phyloP scores from a whole-genome alignment of 30 jellyfish, hydroid and myxozoan species.

The Pseudorhiza aurosa region DNA sequence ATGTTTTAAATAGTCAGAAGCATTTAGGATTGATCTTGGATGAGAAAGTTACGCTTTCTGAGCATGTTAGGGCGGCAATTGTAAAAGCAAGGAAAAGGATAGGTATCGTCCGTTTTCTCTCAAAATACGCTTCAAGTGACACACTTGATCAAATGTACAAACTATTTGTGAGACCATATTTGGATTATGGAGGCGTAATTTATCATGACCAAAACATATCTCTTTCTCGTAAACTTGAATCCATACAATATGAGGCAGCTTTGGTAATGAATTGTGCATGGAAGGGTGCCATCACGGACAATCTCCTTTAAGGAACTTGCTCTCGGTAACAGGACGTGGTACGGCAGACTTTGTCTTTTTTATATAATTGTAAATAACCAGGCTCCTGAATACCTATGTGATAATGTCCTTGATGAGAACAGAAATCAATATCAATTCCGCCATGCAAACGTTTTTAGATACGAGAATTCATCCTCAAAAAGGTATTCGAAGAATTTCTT shows the following conservation, averaged over 20 bases:
- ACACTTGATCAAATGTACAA: too few relatives aligned
- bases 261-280: slow-evolving; percentile 13
- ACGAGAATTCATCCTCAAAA: neutral
- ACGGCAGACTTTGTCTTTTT: slow-evolving; percentile 7
- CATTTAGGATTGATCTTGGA: too few relatives aligned
- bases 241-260: slow-evolving; percentile 12
- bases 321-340: slow-evolving; percentile 20
- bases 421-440: neutral
- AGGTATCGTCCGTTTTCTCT: too few relatives aligned
- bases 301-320: neutral
- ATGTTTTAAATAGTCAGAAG: too few relatives aligned
- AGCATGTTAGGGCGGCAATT: too few relatives aligned
- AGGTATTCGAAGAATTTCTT: slow-evolving; percentile 10
- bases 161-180: too few relatives aligned
- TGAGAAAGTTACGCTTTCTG: too few relatives aligned
- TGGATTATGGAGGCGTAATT: too few relatives aligned
- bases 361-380: neutral
- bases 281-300: neutral
- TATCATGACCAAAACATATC: too few relatives aligned
- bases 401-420: neutral
- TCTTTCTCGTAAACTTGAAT: too few relatives aligned
- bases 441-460: neutral
- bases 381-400: neutral
- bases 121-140: too few relatives aligned
- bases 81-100: too few relatives aligned